Percentiles rank a stretch among this genome's conserved stretches.
These are phyloP conservation scores for Sarcophaga caerulescens DNA, from an alignment of 2,888 invertebrate genomes.

Conservation along the genomic window DNA sequence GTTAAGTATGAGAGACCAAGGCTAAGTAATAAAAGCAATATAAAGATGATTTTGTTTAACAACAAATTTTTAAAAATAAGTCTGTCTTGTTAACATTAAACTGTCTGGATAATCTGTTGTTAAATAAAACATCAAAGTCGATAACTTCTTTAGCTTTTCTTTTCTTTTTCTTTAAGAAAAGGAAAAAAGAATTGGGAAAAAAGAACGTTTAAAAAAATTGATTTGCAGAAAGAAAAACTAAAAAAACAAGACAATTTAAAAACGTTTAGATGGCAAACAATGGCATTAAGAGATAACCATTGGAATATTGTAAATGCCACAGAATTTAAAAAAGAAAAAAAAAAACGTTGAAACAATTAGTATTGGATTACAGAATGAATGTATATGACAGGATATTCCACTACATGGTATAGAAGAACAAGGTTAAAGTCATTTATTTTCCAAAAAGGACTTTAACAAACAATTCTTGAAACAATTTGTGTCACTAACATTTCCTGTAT, in stretches of 20 bases:
- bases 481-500: background rate
- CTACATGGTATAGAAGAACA: constrained; percentile 27
- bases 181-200: constrained; percentile 21
- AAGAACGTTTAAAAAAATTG: background rate
- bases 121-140: constrained; percentile 68
- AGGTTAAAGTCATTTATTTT: constrained; percentile 44
- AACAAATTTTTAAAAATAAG: constrained; percentile 24
- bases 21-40: constrained; percentile 58
- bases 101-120: constrained; percentile 62
- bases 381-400: background rate
- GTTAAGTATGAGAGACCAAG: background rate
- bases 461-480: background rate
- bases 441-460: background rate
- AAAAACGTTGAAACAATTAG: constrained; percentile 50
- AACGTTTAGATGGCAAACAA: background rate
- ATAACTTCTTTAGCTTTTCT: constrained; percentile 34
- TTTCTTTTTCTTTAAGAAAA: background rate
- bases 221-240: constrained; percentile 18
- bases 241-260: constrained; percentile 1
- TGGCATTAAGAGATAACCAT: constrained; percentile 6
- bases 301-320: background rate
- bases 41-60: constrained; percentile 51
- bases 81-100: constrained; percentile 32
- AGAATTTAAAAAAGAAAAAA: background rate
- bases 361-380: constrained; percentile 52